A percentile compares a stretch with the other conserved stretches of the same genome.
Conservation (phyloP, 2,888 invertebrate species). For the Acanthosepion pharaonis region DNA sequence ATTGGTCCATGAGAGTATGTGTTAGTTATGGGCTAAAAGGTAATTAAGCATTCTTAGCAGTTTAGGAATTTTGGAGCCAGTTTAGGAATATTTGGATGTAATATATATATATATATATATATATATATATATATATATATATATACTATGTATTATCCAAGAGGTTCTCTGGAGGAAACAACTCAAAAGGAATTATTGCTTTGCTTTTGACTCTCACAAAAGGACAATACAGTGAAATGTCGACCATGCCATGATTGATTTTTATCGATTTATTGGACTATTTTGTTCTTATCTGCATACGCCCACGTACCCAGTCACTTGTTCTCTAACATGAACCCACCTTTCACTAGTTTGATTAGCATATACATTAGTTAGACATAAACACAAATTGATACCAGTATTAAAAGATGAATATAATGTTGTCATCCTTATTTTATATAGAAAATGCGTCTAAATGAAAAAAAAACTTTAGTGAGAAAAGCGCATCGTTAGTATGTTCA, state of each 20-base stretch:
- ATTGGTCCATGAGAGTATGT: not conserved
- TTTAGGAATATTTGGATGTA: not conserved
- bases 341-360: not conserved
- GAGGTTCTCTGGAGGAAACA: not conserved
- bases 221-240: not conserved
- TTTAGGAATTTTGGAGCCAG: not conserved
- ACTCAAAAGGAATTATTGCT: not conserved
- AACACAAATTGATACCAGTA: not conserved
- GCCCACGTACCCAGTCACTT: not conserved
- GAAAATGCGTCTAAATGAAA: no score
- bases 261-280: conserved; percentile 4
- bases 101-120: not conserved
- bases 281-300: not conserved
- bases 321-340: not conserved
- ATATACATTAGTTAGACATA: not conserved
- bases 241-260: not conserved
- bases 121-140: not conserved
- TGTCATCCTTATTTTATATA: not conserved
- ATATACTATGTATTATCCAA: not conserved
- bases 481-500: no score
- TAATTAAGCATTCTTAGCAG: not conserved
- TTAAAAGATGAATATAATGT: not conserved
- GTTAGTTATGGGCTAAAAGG: not conserved
- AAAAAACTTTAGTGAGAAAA: no score
- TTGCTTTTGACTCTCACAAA: not conserved